Conservation (phyloP, 2,888 invertebrate genomes). For the Drosophila birchii region DNA sequence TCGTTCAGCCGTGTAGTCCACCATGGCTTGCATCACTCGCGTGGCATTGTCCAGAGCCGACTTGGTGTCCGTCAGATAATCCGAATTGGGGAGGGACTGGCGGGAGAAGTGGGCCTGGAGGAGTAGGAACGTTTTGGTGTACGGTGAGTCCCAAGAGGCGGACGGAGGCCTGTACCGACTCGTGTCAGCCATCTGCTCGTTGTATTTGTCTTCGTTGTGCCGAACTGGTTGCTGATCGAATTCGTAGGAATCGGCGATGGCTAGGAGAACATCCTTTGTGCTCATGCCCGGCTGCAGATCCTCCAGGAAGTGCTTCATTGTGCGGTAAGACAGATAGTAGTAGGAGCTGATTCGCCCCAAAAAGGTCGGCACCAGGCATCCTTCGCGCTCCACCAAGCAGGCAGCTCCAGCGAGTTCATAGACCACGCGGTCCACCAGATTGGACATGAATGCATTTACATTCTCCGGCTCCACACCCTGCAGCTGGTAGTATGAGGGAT, state of each 20-base stretch:
- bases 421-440: constrained; percentile 92
- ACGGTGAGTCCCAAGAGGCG: constrained; percentile 93
- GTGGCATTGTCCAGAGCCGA: constrained; percentile 98
- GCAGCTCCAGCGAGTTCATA: constrained; percentile 89
- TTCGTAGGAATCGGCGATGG: constrained; percentile 94
- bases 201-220: constrained; percentile 98
- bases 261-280: constrained; percentile 90
- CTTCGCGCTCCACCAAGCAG: constrained; percentile 91
- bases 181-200: constrained; percentile 93
- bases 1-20: constrained; percentile 95
- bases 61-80: constrained; percentile 98
- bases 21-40: constrained; percentile 98
- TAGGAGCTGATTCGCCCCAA: constrained; percentile 97
- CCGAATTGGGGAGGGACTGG: constrained; percentile 92
- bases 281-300: constrained; percentile 88
- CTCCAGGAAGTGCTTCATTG: constrained; percentile 93
- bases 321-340: constrained; percentile 97
- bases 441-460: constrained; percentile 91
- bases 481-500: constrained; percentile 95
- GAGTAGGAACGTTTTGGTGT: constrained; percentile 96
- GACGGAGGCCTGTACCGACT: constrained; percentile 91
- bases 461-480: constrained; percentile 89
- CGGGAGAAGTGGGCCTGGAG: constrained; percentile 97
- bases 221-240: constrained; percentile 97
- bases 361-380: constrained; percentile 87